Conservation (phyloP, 64 coral and sea anemone genomes). For the Actinia equina region DNA sequence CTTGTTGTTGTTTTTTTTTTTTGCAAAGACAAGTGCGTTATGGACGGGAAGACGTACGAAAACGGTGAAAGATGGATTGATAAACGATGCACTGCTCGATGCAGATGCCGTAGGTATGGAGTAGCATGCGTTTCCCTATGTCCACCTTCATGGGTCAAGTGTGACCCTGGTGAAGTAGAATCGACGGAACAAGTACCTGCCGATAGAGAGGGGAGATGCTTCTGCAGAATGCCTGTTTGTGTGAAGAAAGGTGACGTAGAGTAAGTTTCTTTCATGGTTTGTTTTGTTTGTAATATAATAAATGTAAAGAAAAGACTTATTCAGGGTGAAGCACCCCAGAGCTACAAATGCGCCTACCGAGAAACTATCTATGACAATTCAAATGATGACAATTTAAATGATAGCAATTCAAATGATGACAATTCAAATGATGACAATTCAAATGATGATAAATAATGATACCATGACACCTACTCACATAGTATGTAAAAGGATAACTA, state of each 20-base stretch:
- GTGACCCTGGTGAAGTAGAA: not conserved
- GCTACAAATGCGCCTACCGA: too few species aligned
- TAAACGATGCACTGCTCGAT: not conserved
- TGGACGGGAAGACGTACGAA: not conserved
- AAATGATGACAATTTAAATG: too few species aligned
- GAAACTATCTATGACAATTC: too few species aligned
- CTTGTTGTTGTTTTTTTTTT: not conserved
- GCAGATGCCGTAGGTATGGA: not conserved
- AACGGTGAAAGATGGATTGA: not conserved
- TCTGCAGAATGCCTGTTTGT: not conserved
- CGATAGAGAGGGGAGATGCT: not conserved
- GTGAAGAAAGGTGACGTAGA: not conserved
- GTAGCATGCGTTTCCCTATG: not conserved
- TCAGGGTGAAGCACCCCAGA: too few species aligned
- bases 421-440: too few species aligned
- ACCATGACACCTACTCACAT: too few species aligned
- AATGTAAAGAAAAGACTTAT: too few species aligned
- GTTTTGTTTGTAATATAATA: not conserved
- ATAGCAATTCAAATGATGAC: too few species aligned
- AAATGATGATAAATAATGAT: too few species aligned
- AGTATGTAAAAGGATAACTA: too few species aligned
- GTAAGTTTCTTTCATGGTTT: not conserved
- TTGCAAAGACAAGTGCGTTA: not conserved
- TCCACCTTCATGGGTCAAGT: not conserved
- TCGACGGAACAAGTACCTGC: not conserved